These are phyloP conservation scores for Gambusia affinis DNA, from an alignment of 2,113 vertebrate genomes.

Conservation along the genomic window DNA sequence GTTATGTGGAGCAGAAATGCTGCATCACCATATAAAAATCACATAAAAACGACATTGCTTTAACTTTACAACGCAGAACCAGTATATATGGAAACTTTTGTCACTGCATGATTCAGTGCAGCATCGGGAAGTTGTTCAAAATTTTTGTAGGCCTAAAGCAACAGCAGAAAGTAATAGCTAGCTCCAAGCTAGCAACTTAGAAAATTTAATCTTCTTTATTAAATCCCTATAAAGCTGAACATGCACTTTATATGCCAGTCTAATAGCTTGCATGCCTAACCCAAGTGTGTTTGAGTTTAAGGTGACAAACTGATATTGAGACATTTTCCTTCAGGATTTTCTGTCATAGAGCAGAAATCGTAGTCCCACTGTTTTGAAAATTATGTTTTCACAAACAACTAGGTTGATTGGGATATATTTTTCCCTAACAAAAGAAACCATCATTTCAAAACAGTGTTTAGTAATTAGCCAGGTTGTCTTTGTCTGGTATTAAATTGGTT, in stretches of 20 bases:
- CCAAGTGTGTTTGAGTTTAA: not conserved
- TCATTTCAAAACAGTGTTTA: not conserved
- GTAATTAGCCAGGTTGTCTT: not conserved
- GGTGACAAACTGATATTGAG: not conserved
- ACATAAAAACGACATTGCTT: conserved; percentile 35
- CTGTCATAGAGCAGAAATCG: not conserved
- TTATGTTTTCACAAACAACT: not conserved
- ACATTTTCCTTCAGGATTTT: too few relatives aligned
- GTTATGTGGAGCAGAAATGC: conserved; percentile 39
- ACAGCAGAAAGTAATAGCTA: not conserved
- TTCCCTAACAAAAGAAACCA: not conserved
- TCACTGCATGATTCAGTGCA: conserved; percentile 12
- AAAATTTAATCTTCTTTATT: not conserved
- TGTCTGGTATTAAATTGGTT: not conserved
- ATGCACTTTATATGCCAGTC: too few relatives aligned
- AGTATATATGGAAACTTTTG: conserved; percentile 3
- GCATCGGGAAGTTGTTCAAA: not conserved
- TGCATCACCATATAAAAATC: conserved; percentile 42
- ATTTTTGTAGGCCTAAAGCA: not conserved
- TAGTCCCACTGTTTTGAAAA: not conserved
- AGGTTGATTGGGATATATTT: not conserved
- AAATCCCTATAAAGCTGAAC: not conserved
- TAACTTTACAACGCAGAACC: conserved; percentile 35
- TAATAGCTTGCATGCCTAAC: not conserved
- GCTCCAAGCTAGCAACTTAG: not conserved